These are phyloP conservation scores for Macropodus opercularis DNA, from an alignment of 2,797 vertebrate species.

Conservation along the genomic window DNA sequence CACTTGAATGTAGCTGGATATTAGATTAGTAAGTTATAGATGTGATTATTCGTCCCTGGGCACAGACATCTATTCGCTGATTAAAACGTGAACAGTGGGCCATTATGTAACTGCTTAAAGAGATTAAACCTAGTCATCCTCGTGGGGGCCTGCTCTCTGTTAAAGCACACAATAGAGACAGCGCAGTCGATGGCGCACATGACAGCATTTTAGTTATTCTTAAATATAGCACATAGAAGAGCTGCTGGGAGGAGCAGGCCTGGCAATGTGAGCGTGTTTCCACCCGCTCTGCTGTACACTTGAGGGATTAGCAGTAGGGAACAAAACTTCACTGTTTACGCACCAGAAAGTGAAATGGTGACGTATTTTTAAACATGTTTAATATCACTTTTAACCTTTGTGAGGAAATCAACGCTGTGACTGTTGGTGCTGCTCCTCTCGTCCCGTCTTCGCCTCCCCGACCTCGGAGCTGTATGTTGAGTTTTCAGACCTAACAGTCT, in stretches of 20 bases:
- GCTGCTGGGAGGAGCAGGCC: conserved; percentile 1
- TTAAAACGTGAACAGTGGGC: conserved; percentile 77
- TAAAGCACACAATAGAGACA: conserved; percentile 54
- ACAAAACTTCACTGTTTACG: background rate
- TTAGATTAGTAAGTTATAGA: conserved; percentile 82
- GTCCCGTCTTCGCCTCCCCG: no score
- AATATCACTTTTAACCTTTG: background rate
- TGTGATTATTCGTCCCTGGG: conserved; percentile 80
- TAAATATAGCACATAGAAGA: conserved; percentile 16
- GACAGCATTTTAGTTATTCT: conserved; percentile 33
- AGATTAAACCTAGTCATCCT: conserved; percentile 75
- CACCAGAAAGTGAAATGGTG: background rate
- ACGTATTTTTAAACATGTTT: background rate
- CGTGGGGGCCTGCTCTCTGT: conserved; percentile 49
- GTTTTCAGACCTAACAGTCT: no score
- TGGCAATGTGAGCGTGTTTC: conserved; percentile 3
- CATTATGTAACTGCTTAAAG: conserved; percentile 81
- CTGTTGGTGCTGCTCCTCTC: background rate
- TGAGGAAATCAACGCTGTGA: background rate
- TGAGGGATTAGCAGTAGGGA: background rate
- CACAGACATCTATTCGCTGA: conserved; percentile 78
- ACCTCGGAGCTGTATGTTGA: no score
- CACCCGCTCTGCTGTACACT: no score
- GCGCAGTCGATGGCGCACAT: conserved; percentile 37
- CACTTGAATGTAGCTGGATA: conserved; percentile 77